These are phyloP conservation scores for Hemiscyllium ocellatum DNA, from an alignment of 2,113 vertebrate genomes.

Conservation along the genomic window DNA sequence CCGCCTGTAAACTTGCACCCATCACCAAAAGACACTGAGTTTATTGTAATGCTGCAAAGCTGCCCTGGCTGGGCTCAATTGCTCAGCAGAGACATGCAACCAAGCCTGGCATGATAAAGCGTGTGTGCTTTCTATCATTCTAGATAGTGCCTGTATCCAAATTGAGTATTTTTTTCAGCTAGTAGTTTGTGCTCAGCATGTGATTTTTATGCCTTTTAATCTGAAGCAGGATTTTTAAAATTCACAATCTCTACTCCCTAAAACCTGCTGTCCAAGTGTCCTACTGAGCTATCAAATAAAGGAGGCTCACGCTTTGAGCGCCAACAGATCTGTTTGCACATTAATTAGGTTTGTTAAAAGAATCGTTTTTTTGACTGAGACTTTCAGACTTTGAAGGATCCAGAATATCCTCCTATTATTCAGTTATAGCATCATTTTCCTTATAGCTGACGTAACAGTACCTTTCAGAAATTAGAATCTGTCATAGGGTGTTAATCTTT, in stretches of 20 bases:
- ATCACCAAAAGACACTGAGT: neutral
- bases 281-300: neutral
- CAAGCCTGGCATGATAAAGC: neutral
- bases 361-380: neutral
- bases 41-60: neutral
- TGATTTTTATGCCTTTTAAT: neutral
- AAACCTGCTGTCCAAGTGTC: neutral
- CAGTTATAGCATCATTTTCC: neutral
- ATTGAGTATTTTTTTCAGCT: neutral
- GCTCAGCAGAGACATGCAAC: neutral
- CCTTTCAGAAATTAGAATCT: neutral
- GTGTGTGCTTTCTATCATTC: neutral
- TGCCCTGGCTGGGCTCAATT: neutral
- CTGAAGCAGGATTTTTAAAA: neutral
- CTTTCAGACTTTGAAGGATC: neutral
- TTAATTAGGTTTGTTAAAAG: neutral
- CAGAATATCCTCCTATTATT: neutral
- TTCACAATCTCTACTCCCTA: neutral
- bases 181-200: neutral
- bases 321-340: neutral
- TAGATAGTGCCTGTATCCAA: neutral
- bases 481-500: neutral
- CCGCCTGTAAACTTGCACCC: too few species aligned
- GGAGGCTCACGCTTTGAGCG: neutral
- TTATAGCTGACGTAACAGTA: neutral